Base-by-base conservation (phyloP, 2,888 invertebrate genomes). In the Megaustenia siamemsis region DNA sequence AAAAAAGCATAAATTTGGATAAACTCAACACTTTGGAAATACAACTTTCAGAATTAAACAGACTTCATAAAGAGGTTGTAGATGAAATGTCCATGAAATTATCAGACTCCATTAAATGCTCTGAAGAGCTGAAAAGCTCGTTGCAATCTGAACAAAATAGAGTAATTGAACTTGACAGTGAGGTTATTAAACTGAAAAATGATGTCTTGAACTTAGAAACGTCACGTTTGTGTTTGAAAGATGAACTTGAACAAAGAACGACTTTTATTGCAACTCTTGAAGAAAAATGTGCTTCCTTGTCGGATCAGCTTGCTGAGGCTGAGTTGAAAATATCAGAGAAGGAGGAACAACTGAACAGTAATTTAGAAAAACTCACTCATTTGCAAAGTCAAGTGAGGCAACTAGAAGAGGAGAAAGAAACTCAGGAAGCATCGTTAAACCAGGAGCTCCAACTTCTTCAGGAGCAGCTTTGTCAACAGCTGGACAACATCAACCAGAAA, bases 401-500 rank as follows among this genome's bases (percentile, higher is more conserved):
- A 15, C 32, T 78, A 18, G 78, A 60, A 43, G 63, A 78, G 63
- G 78, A 78, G 66, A 78, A 66, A 12, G 21, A 3, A 21, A 6
- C 21, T 21, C 32, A 43, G 28, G 63, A 66, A 32, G 28, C 4
- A 10, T 43, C 66, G 28, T 63, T 21, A 63, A 21, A 3, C 15
- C 43, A 63, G 18, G 32, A 45, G 45, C 28, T 78, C n/a, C 66
- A 78, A 6, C 1, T 5, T 12, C 63, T 78, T 28, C 40, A 78
- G 28, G 8, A 32, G 4, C 28, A 66, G n/a, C 28, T 78, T 45
- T 15, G 76, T 32, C 45, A 86, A 28, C 76, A 86, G 32, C 24
- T 21, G 45, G 86, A 88, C 76, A 77, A 88, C 21, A 38, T 68
- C 21, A 66, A 53, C 8, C 69, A 88, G 66, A 88, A 89, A 78